Base-by-base conservation (phyloP, 2,797 vertebrate species). In the Acridotheres tristis region DNA sequence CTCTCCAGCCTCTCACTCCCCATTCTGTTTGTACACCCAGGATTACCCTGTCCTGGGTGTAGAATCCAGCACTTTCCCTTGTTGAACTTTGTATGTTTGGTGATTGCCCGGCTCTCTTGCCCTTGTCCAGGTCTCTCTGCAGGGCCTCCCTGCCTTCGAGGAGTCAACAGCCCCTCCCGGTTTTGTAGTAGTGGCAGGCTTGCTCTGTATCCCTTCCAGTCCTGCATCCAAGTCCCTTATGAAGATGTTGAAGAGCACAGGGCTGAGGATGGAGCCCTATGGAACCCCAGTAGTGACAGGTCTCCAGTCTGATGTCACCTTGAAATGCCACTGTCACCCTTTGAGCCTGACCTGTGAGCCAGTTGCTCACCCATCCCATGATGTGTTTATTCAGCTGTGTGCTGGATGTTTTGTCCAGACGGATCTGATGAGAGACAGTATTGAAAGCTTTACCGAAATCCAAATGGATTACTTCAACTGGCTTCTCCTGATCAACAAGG, bases 401-500 rank as follows among this genome's bases (percentile, higher is more conserved):
- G n/a, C 29, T 40, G 55, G 16, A 29, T 1, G 13, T n/a, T 53
- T 53, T 68, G 38, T 45, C 54, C 23, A 9, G 19, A 53, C 45
- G 27, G 7, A 29, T 53, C 9, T 11, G 47, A n/a, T 59, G 32
- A 59, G 22, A 66, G 29, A 34, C 11, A 25, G 11, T 17, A 47
- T 25, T 0, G 7, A 53, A 61, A 47, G 11, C 23, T 40, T 27
- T n/a, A n/a, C 13, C 54, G 40, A 77, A 48, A 69, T 62, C 34
- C 7, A 12, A 18, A 62, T 21, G 5, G 9, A 21, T 69, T 34
- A 21, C 16, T 12, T 61, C 40, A 77, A 1, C 21, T 55, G 40
- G 10, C 17, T 42, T 42, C 30, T 11, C 25, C 8, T 3, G 6
- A 26, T 62, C 25, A 30, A 0, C 25, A 15, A 3, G 11, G 9